Conservation (phyloP, 2,113 vertebrate genomes). For the Bucco capensis region DNA sequence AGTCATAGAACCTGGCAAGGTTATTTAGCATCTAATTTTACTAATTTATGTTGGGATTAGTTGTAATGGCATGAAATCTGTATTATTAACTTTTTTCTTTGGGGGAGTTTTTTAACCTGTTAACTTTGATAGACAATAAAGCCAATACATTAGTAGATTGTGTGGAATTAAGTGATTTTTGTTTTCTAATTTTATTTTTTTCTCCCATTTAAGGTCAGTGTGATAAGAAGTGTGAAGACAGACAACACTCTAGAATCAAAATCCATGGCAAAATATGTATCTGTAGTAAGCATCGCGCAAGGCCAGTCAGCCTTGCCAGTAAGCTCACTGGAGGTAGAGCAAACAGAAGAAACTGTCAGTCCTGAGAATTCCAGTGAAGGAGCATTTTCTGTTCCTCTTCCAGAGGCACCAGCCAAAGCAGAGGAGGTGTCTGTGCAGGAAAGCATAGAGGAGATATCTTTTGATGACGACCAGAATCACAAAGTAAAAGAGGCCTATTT, state of each 20-base stretch:
- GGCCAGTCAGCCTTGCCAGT: neutral
- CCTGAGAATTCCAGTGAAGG: neutral
- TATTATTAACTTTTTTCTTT: neutral
- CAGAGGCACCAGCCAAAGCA: neutral
- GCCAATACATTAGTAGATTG: neutral
- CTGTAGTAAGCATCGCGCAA: neutral
- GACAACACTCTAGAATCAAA: constrained; percentile 1
- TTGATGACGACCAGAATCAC: neutral
- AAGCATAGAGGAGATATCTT: neutral
- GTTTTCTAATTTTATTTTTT: neutral
- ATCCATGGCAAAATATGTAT: constrained; percentile 24
- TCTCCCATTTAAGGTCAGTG: constrained; percentile 36
- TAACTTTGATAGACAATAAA: neutral
- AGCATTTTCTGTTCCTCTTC: neutral
- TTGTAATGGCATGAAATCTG: neutral
- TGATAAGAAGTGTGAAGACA: constrained; percentile 58
- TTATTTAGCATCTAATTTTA: neutral
- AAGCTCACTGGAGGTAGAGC: neutral
- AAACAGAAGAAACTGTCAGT: neutral
- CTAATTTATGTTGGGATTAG: neutral
- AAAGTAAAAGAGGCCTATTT: constrained; percentile 7
- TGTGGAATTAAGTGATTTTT: neutral
- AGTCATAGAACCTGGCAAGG: neutral
- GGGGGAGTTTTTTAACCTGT: neutral
- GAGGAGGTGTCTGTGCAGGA: neutral